Percentiles rank a stretch among this genome's conserved stretches.
Conservation (phyloP, 2,888 invertebrate species). For the Imbricaverruca yamaguchii region DNA sequence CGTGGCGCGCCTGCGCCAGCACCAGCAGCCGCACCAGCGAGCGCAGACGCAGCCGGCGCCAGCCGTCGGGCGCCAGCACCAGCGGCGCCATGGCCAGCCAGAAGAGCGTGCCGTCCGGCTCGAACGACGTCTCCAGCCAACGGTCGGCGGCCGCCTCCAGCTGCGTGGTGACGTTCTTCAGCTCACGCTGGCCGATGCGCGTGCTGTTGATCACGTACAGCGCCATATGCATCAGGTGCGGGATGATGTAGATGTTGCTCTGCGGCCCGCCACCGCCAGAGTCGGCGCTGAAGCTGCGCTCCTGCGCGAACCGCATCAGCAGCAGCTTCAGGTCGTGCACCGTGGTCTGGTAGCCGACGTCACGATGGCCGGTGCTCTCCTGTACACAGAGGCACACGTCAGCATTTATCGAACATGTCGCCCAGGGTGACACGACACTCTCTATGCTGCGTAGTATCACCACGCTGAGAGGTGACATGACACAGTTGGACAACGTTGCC, state of each 20-base stretch:
- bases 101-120: slow-evolving; percentile 87
- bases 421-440: no score
- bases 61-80: slow-evolving; percentile 65
- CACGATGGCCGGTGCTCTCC: slow-evolving; percentile 43
- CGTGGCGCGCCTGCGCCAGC: slow-evolving; percentile 65
- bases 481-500: no score
- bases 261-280: slow-evolving; percentile 95
- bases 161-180: slow-evolving; percentile 63
- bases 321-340: slow-evolving; percentile 89
- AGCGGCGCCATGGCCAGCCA: slow-evolving; percentile 72
- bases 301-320: slow-evolving; percentile 79
- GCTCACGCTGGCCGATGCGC: slow-evolving; percentile 55
- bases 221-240: slow-evolving; percentile 88
- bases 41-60: slow-evolving; percentile 61
- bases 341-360: slow-evolving; percentile 70
- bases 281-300: slow-evolving; percentile 94
- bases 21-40: slow-evolving; percentile 70
- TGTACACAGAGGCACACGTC: neutral
- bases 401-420: no score
- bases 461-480: no score
- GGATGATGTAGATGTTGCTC: slow-evolving; percentile 93
- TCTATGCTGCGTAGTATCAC: no score
- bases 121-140: slow-evolving; percentile 70
- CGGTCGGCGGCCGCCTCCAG: slow-evolving; percentile 51
- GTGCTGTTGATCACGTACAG: slow-evolving; percentile 76